phyloP scores from a whole-genome alignment of 2,888 invertebrate genomes.

The Eilema depressum region DNA sequence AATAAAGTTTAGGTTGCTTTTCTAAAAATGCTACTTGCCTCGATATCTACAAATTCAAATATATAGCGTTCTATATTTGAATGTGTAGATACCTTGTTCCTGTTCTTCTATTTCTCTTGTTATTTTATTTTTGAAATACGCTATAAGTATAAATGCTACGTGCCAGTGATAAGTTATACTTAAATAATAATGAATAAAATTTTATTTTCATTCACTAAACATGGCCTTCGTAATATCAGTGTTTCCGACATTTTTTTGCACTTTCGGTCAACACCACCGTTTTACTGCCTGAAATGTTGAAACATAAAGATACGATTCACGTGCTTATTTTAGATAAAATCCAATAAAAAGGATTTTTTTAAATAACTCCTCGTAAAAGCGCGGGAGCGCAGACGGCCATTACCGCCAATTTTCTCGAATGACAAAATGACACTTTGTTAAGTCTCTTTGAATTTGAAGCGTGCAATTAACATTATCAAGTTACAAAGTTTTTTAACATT shows the following conservation, averaged over 20 bases:
- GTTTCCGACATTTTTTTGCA: background rate
- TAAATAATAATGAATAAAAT: too few species aligned
- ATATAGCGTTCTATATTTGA: too few species aligned
- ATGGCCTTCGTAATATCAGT: background rate
- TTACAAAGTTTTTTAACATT: constrained; percentile 27
- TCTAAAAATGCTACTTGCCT: too few species aligned
- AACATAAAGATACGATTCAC: background rate
- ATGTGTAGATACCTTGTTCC: too few species aligned
- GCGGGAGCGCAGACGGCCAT: constrained; percentile 39
- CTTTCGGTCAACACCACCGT: background rate
- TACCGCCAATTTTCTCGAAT: constrained; percentile 53
- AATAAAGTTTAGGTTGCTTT: too few species aligned
- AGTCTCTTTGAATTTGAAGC: constrained; percentile 45
- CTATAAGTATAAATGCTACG: too few species aligned
- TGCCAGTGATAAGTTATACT: too few species aligned
- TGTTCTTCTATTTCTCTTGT: too few species aligned
- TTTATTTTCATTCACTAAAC: background rate
- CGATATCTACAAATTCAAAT: background rate
- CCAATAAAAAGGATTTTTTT: background rate
- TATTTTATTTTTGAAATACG: too few species aligned
- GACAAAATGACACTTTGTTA: constrained; percentile 45
- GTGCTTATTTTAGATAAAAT: background rate
- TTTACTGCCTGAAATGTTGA: background rate
- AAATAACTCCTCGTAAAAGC: background rate
- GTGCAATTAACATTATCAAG: constrained; percentile 49